Conservation (phyloP, 2,797 vertebrate genomes). For the Columba guinea region DNA sequence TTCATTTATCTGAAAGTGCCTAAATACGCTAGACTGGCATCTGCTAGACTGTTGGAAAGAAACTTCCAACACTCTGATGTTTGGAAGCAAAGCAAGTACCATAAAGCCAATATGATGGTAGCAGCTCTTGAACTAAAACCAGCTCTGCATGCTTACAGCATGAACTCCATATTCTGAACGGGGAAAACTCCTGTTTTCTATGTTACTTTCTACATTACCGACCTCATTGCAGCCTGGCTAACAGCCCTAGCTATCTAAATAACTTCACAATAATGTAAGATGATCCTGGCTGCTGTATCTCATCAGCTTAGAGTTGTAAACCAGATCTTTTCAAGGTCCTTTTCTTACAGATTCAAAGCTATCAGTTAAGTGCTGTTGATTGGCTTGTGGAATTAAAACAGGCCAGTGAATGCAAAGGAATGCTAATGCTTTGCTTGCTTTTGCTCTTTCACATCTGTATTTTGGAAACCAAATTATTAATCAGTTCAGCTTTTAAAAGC, state of each 20-base stretch:
- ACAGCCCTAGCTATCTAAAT: neutral
- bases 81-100: neutral
- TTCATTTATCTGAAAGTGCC: neutral
- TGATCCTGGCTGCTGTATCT: neutral
- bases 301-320: neutral
- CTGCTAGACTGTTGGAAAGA: neutral
- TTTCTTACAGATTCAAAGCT: neutral
- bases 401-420: neutral
- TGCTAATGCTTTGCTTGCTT: neutral
- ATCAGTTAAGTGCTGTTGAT: neutral
- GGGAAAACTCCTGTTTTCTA: neutral
- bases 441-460: neutral
- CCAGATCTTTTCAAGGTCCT: neutral
- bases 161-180: neutral
- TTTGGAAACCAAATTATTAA: neutral
- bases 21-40: neutral
- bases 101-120: neutral
- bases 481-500: neutral
- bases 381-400: neutral
- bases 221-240: constrained; percentile 1
- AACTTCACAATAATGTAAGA: neutral
- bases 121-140: constrained; percentile 29
- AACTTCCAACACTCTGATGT: neutral
- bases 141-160: neutral
- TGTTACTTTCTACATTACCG: neutral